Conservation (phyloP, 2,797 vertebrate genomes). For the Champsocephalus esox region DNA sequence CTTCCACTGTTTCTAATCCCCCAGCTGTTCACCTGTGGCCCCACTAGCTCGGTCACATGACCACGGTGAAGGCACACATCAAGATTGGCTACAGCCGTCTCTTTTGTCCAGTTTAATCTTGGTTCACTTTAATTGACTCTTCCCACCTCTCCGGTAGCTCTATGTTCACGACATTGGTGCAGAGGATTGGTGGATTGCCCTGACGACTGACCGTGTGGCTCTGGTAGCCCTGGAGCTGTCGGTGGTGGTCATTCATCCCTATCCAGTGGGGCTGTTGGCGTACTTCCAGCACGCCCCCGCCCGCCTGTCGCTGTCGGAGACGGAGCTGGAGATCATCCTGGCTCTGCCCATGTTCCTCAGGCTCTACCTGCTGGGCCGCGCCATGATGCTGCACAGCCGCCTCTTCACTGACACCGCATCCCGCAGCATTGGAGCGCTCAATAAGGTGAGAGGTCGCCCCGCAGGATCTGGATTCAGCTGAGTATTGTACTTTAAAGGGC, state of each 20-base stretch:
- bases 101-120: background rate
- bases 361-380: slow-evolving; percentile 91
- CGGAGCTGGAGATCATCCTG: slow-evolving; percentile 93
- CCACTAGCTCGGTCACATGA: too few species aligned
- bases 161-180: slow-evolving; percentile 94
- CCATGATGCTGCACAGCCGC: slow-evolving; percentile 97
- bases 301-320: slow-evolving; percentile 84
- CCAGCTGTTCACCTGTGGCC: too few species aligned
- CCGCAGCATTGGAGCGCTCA: slow-evolving; percentile 96
- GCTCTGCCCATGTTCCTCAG: slow-evolving; percentile 96
- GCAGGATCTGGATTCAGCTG: slow-evolving; percentile 31
- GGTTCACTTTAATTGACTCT: background rate
- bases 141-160: slow-evolving; percentile 77
- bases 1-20: too few species aligned
- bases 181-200: slow-evolving; percentile 93
- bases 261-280: slow-evolving; percentile 89
- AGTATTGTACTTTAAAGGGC: slow-evolving; percentile 8
- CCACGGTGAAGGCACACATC: too few species aligned
- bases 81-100: too few species aligned
- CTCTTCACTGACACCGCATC: slow-evolving; percentile 97
- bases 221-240: slow-evolving; percentile 92
- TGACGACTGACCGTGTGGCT: slow-evolving; percentile 91
- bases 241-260: slow-evolving; percentile 91
- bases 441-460: slow-evolving; percentile 86
- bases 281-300: slow-evolving; percentile 83